Conservation (phyloP, 2,888 invertebrate species). For the Meganola albula region DNA sequence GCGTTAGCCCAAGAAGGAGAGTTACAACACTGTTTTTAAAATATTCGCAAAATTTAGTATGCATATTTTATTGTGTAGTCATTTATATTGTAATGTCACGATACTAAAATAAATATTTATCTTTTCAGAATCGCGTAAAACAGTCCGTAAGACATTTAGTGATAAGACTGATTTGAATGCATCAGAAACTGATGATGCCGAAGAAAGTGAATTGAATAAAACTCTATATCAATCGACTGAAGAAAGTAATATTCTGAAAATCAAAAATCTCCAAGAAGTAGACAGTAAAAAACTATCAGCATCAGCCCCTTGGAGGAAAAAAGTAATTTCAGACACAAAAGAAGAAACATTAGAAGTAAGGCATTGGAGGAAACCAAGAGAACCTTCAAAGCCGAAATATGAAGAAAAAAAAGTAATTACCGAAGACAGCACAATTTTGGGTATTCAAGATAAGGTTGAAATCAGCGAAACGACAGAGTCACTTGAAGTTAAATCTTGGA, state of each 20-base stretch:
- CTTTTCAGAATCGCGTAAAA: constrained; percentile 53
- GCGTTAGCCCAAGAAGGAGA: no score
- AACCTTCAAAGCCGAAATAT: constrained; percentile 12
- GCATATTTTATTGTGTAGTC: no score
- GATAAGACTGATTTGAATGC: constrained; percentile 43
- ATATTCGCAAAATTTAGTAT: no score
- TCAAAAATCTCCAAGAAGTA: constrained; percentile 48
- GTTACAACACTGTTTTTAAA: no score
- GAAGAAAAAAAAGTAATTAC: constrained; percentile 23
- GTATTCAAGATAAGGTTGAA: constrained; percentile 25
- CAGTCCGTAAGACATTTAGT: constrained; percentile 40
- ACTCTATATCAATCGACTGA: constrained; percentile 53
- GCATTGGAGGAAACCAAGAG: constrained; percentile 43
- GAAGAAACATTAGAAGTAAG: constrained; percentile 34
- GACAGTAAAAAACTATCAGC: constrained; percentile 40
- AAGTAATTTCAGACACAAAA: constrained; percentile 24
- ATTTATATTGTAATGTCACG: no score
- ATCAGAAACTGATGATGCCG: constrained; percentile 29
- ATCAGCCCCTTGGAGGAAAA: constrained; percentile 58
- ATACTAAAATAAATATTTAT: no score
- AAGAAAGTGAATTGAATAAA: constrained; percentile 31
- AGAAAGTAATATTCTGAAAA: constrained; percentile 56
- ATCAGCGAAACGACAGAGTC: constrained; percentile 22
- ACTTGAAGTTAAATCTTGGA: constrained; percentile 36
- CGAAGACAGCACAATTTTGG: constrained; percentile 33